phyloP scores from a whole-genome alignment of 92 coral and sea anemone genomes.

The Epizoanthus illoricatus region DNA sequence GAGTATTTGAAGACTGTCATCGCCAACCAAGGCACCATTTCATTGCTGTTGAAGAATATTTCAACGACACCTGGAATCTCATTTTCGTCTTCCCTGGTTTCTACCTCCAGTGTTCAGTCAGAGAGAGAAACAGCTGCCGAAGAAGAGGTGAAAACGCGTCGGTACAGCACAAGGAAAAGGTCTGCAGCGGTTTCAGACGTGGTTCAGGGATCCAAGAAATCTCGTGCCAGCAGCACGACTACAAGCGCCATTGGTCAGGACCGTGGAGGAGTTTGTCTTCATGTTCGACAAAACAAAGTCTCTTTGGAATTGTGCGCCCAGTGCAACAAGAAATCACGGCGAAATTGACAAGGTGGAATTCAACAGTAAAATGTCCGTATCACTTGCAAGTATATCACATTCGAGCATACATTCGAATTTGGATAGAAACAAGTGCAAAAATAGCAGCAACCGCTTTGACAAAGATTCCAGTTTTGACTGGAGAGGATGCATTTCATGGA shows the following conservation, averaged over 20 bases:
- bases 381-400: constrained; percentile 39
- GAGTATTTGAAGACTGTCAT: constrained; percentile 75
- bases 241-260: background rate
- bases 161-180: constrained; percentile 30
- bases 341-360: constrained; percentile 34
- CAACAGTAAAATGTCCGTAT: constrained; percentile 84
- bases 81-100: constrained; percentile 70
- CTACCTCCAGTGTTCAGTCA: constrained; percentile 28
- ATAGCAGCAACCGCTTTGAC: background rate
- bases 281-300: constrained; percentile 82
- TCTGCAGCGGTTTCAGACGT: background rate
- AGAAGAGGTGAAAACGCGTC: background rate
- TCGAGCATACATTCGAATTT: background rate
- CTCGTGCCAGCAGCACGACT: background rate
- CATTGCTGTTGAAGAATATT: constrained; percentile 71
- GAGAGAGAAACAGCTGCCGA: constrained; percentile 30
- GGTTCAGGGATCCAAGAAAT: background rate
- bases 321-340: constrained; percentile 77
- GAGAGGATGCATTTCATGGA: constrained; percentile 4
- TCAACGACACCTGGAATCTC: constrained; percentile 84
- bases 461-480: background rate
- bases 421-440: constrained; percentile 9
- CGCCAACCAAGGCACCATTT: constrained; percentile 89
- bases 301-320: constrained; percentile 85
- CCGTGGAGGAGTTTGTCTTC: constrained; percentile 91